Conservation (phyloP, 2,797 vertebrate species). For the Microctenopoma lineatum region DNA sequence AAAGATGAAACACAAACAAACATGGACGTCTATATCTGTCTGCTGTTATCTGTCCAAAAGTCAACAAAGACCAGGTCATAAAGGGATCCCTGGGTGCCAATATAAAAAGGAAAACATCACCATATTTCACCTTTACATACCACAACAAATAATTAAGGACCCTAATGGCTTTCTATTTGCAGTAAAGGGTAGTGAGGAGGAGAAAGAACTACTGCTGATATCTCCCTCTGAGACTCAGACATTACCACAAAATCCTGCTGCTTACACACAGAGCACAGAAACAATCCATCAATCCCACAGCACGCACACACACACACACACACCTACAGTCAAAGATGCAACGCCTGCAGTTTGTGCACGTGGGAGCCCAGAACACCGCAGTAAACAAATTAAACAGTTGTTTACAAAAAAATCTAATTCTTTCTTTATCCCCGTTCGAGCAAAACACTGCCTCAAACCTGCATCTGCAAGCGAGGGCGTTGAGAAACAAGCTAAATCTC, state of each 20-base stretch:
- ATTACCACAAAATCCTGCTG: conserved; percentile 33
- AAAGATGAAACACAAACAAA: conserved; percentile 30
- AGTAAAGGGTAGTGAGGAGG: conserved; percentile 49
- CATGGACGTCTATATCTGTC: conserved; percentile 23
- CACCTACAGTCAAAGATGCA: conserved; percentile 34
- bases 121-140: conserved; percentile 56
- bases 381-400: conserved; percentile 50
- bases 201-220: conserved; percentile 52
- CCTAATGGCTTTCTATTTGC: conserved; percentile 55
- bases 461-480: conserved; percentile 9
- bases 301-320: conserved; percentile 17
- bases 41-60: conserved; percentile 38
- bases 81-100: conserved; percentile 43
- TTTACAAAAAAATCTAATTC: conserved; percentile 29
- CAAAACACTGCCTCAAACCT: conserved; percentile 9
- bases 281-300: conserved; percentile 53
- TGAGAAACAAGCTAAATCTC: conserved; percentile 1
- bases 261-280: conserved; percentile 29
- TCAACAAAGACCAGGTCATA: conserved; percentile 53
- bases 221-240: conserved; percentile 42
- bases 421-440: conserved; percentile 13
- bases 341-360: conserved; percentile 17
- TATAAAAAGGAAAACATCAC: conserved; percentile 64
- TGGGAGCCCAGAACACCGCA: conserved; percentile 6
- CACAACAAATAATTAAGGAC: conserved; percentile 64